Evolutionary conservation across 2,888 invertebrate genomes (phyloP).

Genomic region (Drosophila mimetica): DNA sequence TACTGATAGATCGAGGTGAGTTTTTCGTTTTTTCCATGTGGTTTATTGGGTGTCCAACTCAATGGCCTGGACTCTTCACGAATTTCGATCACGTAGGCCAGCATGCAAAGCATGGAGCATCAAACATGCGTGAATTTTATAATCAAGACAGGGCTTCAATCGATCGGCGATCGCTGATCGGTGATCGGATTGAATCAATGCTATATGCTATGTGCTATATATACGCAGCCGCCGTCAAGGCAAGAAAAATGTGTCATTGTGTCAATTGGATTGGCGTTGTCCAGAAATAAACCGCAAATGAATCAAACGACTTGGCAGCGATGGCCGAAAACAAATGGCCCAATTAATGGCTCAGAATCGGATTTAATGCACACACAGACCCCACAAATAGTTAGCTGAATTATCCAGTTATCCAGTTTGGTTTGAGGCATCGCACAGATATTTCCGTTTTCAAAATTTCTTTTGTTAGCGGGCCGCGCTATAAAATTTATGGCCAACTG

Average conservation of each 20-base stretch:
- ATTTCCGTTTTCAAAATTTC: constrained; percentile 53
- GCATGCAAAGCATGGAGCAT: constrained; percentile 47
- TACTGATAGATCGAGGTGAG: constrained; percentile 9
- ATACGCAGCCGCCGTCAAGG: constrained; percentile 25
- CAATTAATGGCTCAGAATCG: constrained; percentile 58
- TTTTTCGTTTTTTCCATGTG: background rate
- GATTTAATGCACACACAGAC: background rate
- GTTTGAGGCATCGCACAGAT: constrained; percentile 10
- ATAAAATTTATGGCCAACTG: constrained; percentile 24
- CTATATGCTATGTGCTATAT: constrained; percentile 15
- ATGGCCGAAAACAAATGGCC: constrained; percentile 38
- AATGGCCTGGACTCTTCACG: constrained; percentile 13
- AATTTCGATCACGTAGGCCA: constrained; percentile 53
- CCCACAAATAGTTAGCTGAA: constrained; percentile 6
- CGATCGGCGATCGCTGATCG: constrained; percentile 39
- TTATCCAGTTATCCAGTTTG: constrained; percentile 23
- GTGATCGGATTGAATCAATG: constrained; percentile 16
- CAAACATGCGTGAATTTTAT: constrained; percentile 79
- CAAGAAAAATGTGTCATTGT: constrained; percentile 75
- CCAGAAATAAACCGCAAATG: constrained; percentile 49
- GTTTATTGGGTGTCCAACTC: constrained; percentile 24
- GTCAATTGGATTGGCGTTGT: constrained; percentile 64
- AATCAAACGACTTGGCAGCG: constrained; percentile 24
- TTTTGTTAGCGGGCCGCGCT: constrained; percentile 8
- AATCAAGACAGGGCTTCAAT: constrained; percentile 63